Evolutionary conservation across 2,888 invertebrate genomes (phyloP).

Genomic region (Chrysodeixis includens): DNA sequence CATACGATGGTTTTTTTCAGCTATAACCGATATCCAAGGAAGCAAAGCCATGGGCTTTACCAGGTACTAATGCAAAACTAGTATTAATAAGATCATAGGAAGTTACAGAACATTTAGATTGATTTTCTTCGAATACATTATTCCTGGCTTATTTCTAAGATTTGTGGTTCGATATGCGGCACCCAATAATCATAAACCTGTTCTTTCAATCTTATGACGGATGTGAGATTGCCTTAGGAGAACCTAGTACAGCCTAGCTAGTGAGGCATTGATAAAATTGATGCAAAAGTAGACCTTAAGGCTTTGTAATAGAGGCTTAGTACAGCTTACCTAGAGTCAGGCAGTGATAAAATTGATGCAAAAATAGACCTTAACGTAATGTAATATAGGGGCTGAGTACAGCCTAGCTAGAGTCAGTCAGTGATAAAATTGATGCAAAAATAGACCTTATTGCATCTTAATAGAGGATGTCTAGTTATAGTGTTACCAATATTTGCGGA

Average conservation of each 20-base stretch:
- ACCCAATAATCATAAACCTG: conserved; percentile 10
- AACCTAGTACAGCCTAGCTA: neutral
- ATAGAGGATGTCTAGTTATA: neutral
- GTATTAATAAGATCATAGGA: neutral
- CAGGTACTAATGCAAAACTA: too few species aligned
- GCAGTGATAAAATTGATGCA: neutral
- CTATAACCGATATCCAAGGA: neutral
- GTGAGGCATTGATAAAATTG: neutral
- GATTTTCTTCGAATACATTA: neutral
- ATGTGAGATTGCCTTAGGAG: neutral
- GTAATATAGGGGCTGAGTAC: neutral
- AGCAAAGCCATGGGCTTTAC: neutral
- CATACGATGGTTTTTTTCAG: neutral
- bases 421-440: neutral
- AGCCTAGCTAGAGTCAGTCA: neutral
- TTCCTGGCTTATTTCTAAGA: neutral
- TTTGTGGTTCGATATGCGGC: neutral
- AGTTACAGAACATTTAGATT: neutral
- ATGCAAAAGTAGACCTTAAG: neutral
- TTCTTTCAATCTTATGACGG: neutral
- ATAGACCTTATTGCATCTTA: neutral
- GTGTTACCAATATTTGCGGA: too few species aligned
- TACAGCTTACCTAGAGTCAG: neutral
- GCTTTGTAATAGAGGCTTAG: neutral
- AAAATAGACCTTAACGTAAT: neutral